phyloP scores from a whole-genome alignment of 2,113 vertebrate genomes.

The Willisornis vidua region DNA sequence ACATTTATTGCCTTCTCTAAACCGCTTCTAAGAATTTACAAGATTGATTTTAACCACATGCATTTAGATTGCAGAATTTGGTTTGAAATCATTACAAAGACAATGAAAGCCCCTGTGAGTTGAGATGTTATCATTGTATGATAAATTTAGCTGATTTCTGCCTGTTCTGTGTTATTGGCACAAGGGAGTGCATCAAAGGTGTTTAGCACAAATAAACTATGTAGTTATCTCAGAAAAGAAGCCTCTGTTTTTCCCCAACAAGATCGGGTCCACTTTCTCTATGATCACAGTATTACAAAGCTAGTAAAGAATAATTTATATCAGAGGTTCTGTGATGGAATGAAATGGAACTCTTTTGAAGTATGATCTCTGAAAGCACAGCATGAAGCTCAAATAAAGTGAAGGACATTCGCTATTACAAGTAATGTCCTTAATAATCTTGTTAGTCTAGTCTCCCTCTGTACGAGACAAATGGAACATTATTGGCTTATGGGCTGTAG shows the following conservation, averaged over 20 bases:
- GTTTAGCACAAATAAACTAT: conserved; percentile 68
- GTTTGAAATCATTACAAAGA: conserved; percentile 43
- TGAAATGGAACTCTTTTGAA: conserved; percentile 88
- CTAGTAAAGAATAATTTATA: conserved; percentile 82
- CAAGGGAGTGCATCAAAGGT: conserved; percentile 68
- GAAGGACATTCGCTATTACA: conserved; percentile 96
- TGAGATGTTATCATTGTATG: conserved; percentile 32
- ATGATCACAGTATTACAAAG: conserved; percentile 80
- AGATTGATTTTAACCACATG: conserved; percentile 39
- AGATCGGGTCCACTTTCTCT: conserved; percentile 71
- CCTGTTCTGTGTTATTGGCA: conserved; percentile 35
- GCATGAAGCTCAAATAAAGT: conserved; percentile 89
- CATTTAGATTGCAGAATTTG: conserved; percentile 43
- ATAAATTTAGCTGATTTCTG: conserved; percentile 59
- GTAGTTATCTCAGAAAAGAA: conserved; percentile 66
- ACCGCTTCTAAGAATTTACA: conserved; percentile 51
- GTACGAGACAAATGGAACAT: conserved; percentile 96
- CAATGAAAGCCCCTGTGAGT: conserved; percentile 46
- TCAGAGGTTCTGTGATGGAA: conserved; percentile 83
- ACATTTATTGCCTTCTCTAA: conserved; percentile 4
- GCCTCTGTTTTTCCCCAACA: conserved; percentile 67
- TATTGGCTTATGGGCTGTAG: conserved; percentile 96
- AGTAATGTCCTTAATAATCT: conserved; percentile 99
- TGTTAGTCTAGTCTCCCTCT: conserved; percentile 92
- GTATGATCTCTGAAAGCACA: conserved; percentile 88